phyloP scores from a whole-genome alignment of 2,113 vertebrate species.

The Chunga burmeisteri region DNA sequence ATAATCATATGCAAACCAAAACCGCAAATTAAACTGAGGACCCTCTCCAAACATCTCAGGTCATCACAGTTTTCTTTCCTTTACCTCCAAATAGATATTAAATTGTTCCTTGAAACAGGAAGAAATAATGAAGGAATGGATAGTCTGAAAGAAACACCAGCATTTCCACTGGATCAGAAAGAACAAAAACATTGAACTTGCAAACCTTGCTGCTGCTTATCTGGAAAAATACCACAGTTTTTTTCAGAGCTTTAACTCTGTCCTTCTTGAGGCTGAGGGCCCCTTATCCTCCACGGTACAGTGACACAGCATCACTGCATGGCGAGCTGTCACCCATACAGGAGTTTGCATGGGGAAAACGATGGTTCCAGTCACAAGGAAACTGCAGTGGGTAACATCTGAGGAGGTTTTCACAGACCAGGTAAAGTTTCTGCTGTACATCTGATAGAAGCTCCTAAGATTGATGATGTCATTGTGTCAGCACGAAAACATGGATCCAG shows the following conservation, averaged over 20 bases:
- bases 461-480: background rate
- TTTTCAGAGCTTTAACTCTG: background rate
- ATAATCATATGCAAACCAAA: background rate
- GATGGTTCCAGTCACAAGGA: background rate
- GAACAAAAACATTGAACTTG: background rate
- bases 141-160: background rate
- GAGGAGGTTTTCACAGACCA: background rate
- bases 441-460: background rate
- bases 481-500: background rate
- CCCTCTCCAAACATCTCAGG: background rate
- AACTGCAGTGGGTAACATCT: background rate
- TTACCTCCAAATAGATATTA: background rate
- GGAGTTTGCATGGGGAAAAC: background rate
- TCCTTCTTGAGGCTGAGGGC: background rate
- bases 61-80: background rate
- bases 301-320: fast-evolving
- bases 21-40: background rate
- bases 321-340: background rate
- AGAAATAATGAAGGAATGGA: background rate
- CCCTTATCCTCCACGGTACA: background rate
- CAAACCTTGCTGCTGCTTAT: background rate
- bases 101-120: background rate
- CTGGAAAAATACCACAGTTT: background rate
- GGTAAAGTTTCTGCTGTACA: background rate
- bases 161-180: background rate